These are phyloP conservation scores for Cataglyphis rosenhaueri DNA, from an alignment of 2,888 invertebrate genomes.

Conservation along the genomic window DNA sequence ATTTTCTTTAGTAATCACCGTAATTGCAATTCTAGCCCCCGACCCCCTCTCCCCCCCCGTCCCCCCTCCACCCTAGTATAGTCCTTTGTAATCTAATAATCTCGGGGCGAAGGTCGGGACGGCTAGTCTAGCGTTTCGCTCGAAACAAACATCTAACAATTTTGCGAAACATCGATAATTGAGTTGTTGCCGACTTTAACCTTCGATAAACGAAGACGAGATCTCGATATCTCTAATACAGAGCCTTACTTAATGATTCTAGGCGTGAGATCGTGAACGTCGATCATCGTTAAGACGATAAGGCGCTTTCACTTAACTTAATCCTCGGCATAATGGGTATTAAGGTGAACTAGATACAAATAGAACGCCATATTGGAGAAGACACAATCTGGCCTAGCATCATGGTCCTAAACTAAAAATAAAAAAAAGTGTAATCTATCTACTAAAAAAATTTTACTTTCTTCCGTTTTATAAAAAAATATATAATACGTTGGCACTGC, in stretches of 20 bases:
- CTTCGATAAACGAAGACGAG: conserved; percentile 21
- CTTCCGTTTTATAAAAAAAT: background rate
- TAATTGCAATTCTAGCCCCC: conserved; percentile 19
- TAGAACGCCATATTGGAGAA: conserved; percentile 50
- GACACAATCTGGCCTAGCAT: conserved; percentile 52
- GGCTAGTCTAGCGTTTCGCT: background rate
- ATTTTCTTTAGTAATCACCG: conserved; percentile 35
- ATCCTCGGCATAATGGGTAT: conserved; percentile 66
- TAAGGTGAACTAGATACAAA: conserved; percentile 67
- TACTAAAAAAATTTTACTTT: background rate
- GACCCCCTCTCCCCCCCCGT: no score
- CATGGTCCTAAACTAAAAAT: conserved; percentile 13
- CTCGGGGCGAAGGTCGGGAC: background rate
- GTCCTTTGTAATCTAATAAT: conserved; percentile 9
- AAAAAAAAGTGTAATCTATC: background rate
- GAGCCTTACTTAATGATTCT: conserved; percentile 63
- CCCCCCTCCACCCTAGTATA: background rate
- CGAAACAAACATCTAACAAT: conserved; percentile 15
- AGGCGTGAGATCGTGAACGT: conserved; percentile 63
- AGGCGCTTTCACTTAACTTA: conserved; percentile 73
- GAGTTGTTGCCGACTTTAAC: conserved; percentile 40
- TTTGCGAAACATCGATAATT: conserved; percentile 34
- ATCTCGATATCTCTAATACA: conserved; percentile 44
- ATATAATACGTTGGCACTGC: no score
- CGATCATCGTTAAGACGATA: conserved; percentile 76